phyloP scores from a whole-genome alignment of 2,797 vertebrate species.

The Decapterus maruadsi region DNA sequence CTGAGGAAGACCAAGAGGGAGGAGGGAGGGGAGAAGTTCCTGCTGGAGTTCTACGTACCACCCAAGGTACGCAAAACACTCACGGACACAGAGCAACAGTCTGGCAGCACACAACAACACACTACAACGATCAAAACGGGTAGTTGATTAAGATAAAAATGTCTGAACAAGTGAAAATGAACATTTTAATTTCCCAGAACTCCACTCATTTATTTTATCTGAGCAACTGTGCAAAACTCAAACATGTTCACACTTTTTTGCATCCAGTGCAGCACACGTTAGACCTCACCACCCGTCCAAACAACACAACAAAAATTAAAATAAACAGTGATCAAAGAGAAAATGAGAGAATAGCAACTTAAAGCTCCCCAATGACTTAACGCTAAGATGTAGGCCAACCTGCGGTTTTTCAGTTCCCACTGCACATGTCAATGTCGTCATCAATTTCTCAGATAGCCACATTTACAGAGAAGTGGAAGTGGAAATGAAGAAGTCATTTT shows the following conservation, averaged over 20 bases:
- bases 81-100: not conserved
- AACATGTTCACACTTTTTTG: not conserved
- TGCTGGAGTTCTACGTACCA: conserved; percentile 97
- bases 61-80: conserved; percentile 89
- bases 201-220: too few species aligned
- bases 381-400: not conserved
- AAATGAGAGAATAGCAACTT: not conserved
- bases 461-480: too few species aligned
- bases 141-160: not conserved
- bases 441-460: not conserved
- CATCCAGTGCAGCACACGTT: not conserved
- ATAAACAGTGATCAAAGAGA: not conserved
- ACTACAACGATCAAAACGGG: not conserved
- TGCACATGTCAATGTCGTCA: not conserved
- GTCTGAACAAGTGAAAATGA: not conserved
- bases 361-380: not conserved
- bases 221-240: too few species aligned
- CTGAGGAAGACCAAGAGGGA: conserved; percentile 89
- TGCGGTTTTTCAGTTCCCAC: not conserved
- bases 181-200: not conserved
- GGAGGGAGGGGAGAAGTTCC: conserved; percentile 92
- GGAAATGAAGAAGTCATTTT: not conserved
- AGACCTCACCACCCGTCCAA: not conserved
- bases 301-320: not conserved
- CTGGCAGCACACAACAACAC: not conserved